These are phyloP conservation scores for Ridgeia piscesae DNA, from an alignment of 1,140 invertebrate genomes.

Conservation along the genomic window DNA sequence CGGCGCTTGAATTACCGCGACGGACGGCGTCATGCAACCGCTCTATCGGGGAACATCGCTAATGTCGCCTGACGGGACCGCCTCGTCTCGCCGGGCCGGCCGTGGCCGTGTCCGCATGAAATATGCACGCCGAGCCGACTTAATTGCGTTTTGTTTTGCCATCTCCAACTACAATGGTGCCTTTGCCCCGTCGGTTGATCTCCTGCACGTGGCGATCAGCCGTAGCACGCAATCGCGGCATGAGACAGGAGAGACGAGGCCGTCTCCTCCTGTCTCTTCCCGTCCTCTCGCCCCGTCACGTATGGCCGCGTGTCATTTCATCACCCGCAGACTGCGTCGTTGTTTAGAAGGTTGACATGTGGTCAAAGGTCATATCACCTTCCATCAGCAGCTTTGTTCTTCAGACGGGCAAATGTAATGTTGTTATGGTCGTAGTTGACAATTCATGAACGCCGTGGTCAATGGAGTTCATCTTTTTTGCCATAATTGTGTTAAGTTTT, in stretches of 20 bases:
- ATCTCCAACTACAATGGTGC: not conserved
- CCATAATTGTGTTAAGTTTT: too few relatives aligned
- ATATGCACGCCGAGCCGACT: not conserved
- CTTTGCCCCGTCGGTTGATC: not conserved
- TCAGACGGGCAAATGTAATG: too few relatives aligned
- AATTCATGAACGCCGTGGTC: too few relatives aligned
- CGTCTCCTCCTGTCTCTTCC: too few relatives aligned
- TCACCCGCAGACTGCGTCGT: too few relatives aligned
- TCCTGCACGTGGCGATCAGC: not conserved
- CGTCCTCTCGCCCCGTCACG: too few relatives aligned
- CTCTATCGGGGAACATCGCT: not conserved
- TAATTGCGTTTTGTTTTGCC: conserved; percentile 5
- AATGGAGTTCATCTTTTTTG: too few relatives aligned
- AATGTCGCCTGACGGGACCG: not conserved
- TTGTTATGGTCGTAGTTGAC: too few relatives aligned
- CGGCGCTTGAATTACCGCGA: not conserved
- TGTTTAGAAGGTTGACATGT: too few relatives aligned
- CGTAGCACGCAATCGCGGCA: not conserved
- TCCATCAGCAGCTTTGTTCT: too few relatives aligned
- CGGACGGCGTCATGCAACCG: not conserved
- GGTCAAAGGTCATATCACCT: too few relatives aligned
- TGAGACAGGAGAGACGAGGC: not conserved
- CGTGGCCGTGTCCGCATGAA: not conserved
- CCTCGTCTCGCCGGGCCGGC: not conserved
- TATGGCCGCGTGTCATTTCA: too few relatives aligned